Conservation (phyloP, 2,113 vertebrate genomes). For the Lates calcarifer region DNA sequence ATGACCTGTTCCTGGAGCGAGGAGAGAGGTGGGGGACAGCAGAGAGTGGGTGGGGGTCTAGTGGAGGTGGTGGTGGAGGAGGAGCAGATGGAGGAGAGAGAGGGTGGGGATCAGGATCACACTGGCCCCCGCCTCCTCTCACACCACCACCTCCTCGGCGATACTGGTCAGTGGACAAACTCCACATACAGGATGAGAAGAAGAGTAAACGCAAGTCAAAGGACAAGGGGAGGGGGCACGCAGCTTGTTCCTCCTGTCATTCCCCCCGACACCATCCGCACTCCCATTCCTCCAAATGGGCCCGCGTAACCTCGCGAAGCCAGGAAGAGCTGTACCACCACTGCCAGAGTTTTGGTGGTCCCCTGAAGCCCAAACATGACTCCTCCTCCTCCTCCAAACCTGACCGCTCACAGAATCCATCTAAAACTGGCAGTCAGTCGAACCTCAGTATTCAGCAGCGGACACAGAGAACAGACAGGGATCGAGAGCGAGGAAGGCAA, state of each 20-base stretch:
- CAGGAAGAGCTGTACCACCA: constrained; percentile 88
- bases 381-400: constrained; percentile 82
- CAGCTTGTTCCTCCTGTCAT: constrained; percentile 79
- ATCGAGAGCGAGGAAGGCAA: constrained; percentile 74
- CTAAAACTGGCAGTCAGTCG: constrained; percentile 90
- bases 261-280: constrained; percentile 76
- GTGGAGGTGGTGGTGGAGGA: constrained; percentile 71
- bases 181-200: constrained; percentile 90
- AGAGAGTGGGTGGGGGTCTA: constrained; percentile 77
- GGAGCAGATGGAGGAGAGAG: constrained; percentile 46
- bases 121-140: constrained; percentile 82
- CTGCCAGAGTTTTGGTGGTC: constrained; percentile 85
- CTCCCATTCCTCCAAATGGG: constrained; percentile 76
- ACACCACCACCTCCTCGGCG: constrained; percentile 87
- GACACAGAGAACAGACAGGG: constrained; percentile 77
- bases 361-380: constrained; percentile 79
- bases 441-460: constrained; percentile 88
- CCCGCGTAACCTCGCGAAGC: constrained; percentile 81
- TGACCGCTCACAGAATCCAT: constrained; percentile 82
- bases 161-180: constrained; percentile 94
- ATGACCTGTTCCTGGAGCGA: constrained; percentile 80
- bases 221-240: constrained; percentile 81
- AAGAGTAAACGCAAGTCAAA: constrained; percentile 82
- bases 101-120: constrained; percentile 74
- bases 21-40: constrained; percentile 80